A percentile compares a stretch with the other conserved stretches of the same genome.
These are phyloP conservation scores for Heteromurus nitidus DNA, from an alignment of 2,888 invertebrate species.

Conservation along the genomic window DNA sequence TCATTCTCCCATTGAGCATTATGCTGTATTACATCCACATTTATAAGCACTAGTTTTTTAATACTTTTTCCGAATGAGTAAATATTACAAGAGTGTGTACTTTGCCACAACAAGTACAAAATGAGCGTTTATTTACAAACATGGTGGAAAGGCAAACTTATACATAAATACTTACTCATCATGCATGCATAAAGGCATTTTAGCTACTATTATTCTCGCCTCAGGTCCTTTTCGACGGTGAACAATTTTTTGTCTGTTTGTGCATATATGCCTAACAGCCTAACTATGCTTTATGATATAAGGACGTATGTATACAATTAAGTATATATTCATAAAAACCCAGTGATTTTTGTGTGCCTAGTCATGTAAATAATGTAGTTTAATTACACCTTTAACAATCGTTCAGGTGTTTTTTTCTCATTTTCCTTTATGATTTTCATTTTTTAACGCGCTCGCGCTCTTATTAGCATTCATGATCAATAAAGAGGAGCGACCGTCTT, in stretches of 20 bases:
- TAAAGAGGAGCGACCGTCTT: too few species aligned
- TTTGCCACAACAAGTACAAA: background rate
- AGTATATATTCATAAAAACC: background rate
- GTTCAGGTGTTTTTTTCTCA: slow-evolving; percentile 16
- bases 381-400: slow-evolving; percentile 28
- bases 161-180: background rate
- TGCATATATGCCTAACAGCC: too few species aligned
- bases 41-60: too few species aligned
- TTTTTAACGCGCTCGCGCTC: background rate
- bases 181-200: too few species aligned
- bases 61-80: slow-evolving; percentile 13
- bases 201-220: slow-evolving; percentile 23
- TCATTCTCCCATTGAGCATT: too few species aligned
- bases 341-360: background rate
- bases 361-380: background rate
- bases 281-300: too few species aligned
- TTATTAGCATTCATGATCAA: background rate
- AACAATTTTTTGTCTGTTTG: too few species aligned
- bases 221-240: slow-evolving; percentile 37
- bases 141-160: too few species aligned
- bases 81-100: slow-evolving; percentile 4
- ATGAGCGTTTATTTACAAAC: slow-evolving; percentile 28
- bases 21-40: too few species aligned
- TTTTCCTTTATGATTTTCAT: background rate
- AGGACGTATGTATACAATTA: background rate